A percentile compares a stretch with the other conserved stretches of the same genome.
phyloP scores from a whole-genome alignment of 53 echinoderm and acorn worm genomes.

The Echinometra lucunter region DNA sequence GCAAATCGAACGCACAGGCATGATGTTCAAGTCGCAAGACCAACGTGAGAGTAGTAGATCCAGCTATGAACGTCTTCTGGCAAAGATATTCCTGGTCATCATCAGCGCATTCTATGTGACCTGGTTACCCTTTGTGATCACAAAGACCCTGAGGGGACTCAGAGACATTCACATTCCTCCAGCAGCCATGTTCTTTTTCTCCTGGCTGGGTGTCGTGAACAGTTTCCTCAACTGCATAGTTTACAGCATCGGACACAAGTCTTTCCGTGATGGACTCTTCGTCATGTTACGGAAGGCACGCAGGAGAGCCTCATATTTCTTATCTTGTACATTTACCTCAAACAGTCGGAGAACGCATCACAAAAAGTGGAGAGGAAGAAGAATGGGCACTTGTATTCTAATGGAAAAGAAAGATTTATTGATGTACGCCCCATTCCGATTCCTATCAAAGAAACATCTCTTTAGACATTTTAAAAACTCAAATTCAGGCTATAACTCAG shows the following conservation, averaged over 20 bases:
- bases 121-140: conserved; percentile 90
- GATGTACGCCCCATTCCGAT: conserved; percentile 10
- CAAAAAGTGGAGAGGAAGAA: conserved; percentile 11
- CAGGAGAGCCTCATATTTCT: background rate
- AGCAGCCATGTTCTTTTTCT: conserved; percentile 79
- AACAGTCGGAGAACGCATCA: conserved; percentile 24
- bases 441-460: conserved; percentile 36
- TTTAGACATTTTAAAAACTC: background rate
- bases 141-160: conserved; percentile 76
- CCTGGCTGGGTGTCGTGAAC: conserved; percentile 92
- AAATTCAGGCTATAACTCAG: background rate
- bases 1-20: conserved; percentile 76
- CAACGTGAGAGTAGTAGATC: conserved; percentile 71
- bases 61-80: conserved; percentile 82
- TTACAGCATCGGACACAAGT: conserved; percentile 89
- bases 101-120: conserved; percentile 94
- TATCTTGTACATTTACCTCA: conserved; percentile 1
- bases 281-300: conserved; percentile 59
- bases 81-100: conserved; percentile 92
- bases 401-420: conserved; percentile 37
- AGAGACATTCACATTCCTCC: conserved; percentile 70
- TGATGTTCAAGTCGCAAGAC: conserved; percentile 68
- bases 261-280: conserved; percentile 81
- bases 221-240: conserved; percentile 96
- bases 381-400: background rate